These are phyloP conservation scores for Mizuhopecten yessoensis DNA, from an alignment of 1,140 invertebrate genomes.

Conservation along the genomic window DNA sequence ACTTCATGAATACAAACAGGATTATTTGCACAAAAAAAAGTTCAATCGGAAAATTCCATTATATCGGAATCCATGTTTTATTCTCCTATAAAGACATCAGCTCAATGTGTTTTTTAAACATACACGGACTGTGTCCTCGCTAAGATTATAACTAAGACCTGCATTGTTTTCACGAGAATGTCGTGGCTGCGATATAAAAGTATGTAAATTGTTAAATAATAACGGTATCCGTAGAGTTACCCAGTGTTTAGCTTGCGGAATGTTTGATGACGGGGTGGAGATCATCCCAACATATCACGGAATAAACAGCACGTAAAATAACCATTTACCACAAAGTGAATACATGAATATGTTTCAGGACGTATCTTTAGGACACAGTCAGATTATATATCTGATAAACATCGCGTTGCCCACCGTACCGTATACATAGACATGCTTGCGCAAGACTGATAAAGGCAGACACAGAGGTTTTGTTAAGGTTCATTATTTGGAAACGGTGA, in stretches of 20 bases:
- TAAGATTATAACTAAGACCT: neutral
- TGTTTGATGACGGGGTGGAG: neutral
- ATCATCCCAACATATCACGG: neutral
- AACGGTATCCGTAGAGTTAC: neutral
- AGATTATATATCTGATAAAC: neutral
- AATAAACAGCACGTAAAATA: neutral
- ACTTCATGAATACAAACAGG: constrained; percentile 7
- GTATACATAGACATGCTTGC: neutral
- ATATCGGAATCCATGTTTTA: neutral
- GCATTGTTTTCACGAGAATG: neutral
- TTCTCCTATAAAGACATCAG: neutral
- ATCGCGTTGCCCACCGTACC: neutral
- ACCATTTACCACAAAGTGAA: no score
- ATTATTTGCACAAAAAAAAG: constrained; percentile 10
- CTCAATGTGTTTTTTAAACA: neutral
- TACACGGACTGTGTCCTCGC: neutral
- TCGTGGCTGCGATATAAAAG: neutral
- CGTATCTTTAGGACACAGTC: neutral
- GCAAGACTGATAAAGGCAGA: neutral
- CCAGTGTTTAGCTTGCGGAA: no score
- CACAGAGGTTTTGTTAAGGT: neutral
- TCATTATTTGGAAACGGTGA: neutral
- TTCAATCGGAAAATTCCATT: neutral
- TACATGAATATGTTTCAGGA: neutral
- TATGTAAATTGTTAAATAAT: neutral